These are phyloP conservation scores for Hemibagrus wyckioides DNA, from an alignment of 2,113 vertebrate species.

Conservation along the genomic window DNA sequence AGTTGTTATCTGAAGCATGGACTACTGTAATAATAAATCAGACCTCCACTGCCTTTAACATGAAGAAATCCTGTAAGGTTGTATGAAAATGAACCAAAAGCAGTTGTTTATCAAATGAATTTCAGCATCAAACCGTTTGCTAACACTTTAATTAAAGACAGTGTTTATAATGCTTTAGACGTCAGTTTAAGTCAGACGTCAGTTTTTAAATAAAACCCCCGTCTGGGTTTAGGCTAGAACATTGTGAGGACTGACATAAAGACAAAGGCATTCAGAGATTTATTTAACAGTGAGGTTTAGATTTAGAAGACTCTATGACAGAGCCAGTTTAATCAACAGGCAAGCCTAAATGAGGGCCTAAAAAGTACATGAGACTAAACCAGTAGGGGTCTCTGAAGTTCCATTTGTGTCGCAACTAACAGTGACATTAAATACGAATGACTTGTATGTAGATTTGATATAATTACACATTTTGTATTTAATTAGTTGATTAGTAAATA, in stretches of 20 bases:
- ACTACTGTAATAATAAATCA: not conserved
- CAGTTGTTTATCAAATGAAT: not conserved
- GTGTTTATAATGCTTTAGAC: not conserved
- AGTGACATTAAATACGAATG: not conserved
- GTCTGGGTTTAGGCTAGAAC: not conserved
- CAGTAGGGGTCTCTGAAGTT: constrained; percentile 9
- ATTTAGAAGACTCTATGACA: not conserved
- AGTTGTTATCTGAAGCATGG: no score
- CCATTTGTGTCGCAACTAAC: not conserved
- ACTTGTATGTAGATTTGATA: not conserved
- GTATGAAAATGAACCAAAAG: not conserved
- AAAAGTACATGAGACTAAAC: not conserved
- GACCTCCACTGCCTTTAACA: not conserved
- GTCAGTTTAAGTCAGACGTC: no score
- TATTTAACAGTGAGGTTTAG: not conserved
- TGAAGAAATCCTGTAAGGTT: not conserved
- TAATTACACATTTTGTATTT: not conserved
- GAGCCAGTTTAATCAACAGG: not conserved
- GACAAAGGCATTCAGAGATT: not conserved
- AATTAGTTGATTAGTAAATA: not conserved
- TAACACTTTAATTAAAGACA: not conserved
- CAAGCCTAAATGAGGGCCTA: not conserved
- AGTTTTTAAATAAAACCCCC: not conserved
- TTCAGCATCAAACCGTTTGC: not conserved
- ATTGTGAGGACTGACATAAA: not conserved